Evolutionary conservation across 2,797 vertebrate genomes (phyloP), one percentile per base, ranked within the genome.

Genomic region (Poeciliopsis infans): DNA sequence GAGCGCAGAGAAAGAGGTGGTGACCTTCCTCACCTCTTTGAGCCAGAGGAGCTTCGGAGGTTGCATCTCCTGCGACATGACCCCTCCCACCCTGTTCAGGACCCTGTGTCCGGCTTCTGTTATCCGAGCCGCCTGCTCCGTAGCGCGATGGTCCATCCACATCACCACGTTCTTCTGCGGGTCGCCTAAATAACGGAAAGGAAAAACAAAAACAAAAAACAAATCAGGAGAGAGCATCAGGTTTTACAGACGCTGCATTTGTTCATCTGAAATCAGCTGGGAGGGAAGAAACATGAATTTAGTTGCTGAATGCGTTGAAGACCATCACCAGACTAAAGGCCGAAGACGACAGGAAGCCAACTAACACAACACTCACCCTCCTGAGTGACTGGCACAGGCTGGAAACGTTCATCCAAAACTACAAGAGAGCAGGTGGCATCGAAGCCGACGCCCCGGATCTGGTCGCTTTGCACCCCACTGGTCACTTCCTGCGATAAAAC

Each of bases 61-160:
- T 89, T 99, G 98, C 98, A 99, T 97, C 92, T 99, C 98, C 74
- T 97, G 97, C 53, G 98, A 99, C 98, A 99, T 99, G 87, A 96
- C 93, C 0, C 98, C 98, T 0, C 98, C 98, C 0, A 99, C 96
- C 0, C 94, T 92, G 74, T 53, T 94, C 79, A 99, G 94, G 74
- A 97, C 95, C 1, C 74, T 69, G 88, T 99, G 98, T 15, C 94
- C 93, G 0, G 93, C 93, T 70, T 88, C 80, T 2, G 97, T 99
- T 91, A 99, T 99, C 39, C 88, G 95, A 46, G 94, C 75, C 0
- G 97, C 97, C 89, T 99, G 97, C 78, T 92, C 96, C 33, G 87
- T 92, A 0, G 97, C 97, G 6, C 98, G 96, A 87, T 99, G 98
- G 89, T 99, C 98, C 97, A 99, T 97, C 98, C 98, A 99, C 98